Conservation (phyloP, 2,888 invertebrate species). For the Philaethria dido region DNA sequence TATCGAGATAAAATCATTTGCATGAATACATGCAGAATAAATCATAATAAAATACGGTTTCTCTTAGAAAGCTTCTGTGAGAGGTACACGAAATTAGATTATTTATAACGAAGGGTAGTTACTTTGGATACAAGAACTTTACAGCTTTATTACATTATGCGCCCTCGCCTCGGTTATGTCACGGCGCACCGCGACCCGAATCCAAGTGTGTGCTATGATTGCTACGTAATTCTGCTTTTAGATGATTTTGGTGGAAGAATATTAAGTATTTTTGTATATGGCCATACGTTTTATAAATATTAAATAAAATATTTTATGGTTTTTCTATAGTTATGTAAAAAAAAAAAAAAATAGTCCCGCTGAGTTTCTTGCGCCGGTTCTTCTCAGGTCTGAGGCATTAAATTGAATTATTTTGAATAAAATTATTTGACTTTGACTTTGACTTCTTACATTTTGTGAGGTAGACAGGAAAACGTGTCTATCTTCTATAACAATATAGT, state of each 20-base stretch:
- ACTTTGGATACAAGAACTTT: slow-evolving; percentile 20
- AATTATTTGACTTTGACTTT: no score
- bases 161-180: neutral
- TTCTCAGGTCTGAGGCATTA: no score
- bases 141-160: slow-evolving; percentile 17
- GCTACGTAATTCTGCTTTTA: neutral
- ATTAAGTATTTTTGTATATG: neutral
- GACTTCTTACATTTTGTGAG: no score
- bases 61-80: slow-evolving; percentile 17
- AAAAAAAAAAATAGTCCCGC: no score
- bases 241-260: neutral
- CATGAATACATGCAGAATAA: slow-evolving; percentile 32
- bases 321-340: no score
- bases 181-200: slow-evolving; percentile 5
- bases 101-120: slow-evolving; percentile 20
- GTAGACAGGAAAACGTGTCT: no score
- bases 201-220: neutral
- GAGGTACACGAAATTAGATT: slow-evolving; percentile 5
- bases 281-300: no score
- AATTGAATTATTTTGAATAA: no score
- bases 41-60: slow-evolving; percentile 26
- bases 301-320: slow-evolving; percentile 1
- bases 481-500: no score
- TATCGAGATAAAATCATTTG: slow-evolving; percentile 26
- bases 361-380: no score